Base-by-base conservation (phyloP, 2,113 vertebrate species). In the Pterophyllum scalare region DNA sequence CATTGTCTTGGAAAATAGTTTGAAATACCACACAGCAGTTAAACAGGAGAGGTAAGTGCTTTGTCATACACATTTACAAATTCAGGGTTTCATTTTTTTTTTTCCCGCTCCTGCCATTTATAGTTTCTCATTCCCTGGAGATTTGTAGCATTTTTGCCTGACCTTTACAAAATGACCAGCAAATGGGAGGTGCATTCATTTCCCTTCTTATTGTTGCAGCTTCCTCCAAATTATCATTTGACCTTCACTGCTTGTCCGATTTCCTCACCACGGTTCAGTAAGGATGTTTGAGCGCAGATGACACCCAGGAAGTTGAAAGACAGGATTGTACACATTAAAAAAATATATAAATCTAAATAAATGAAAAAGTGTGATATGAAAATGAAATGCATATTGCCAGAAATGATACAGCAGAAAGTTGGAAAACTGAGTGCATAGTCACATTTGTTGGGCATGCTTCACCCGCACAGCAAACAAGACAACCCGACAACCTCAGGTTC, bases 151-250 rank as follows among this genome's bases (percentile, higher is more conserved):
- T 88, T 85, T 74, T 75, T 54, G 43, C 33, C 70, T 81, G 88
- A 90, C 89, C 88, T 92, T 91, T 87, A 81, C 82, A 59, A 84
- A 85, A 87, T 88, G 77, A 88, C 80, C 88, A 87, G 84, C 75
- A 88, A 89, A 92, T 78, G 62, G 67, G 88, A 87, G 86, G 78
- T 81, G 84, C 56, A 81, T 87, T 91, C 77, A 80, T 88, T 90
- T 88, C 82, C 86, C 62, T 46, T 62, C 75, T 77, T 85, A 83
- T 83, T 91, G 88, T 88, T 87, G 86, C 86, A 81, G 65, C 86
- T 86, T 83, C 88, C 80, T 81, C 79, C 84, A 85, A 92, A 91
- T 92, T 91, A 91, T 85, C 88, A 92, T 92, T 78, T 92, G 89
- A 92, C 91, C 88, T 92, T 92, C 88, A 90, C 52, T 17, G 86